Conservation (phyloP, 2,888 invertebrate genomes). For the Antheraea yamamai region DNA sequence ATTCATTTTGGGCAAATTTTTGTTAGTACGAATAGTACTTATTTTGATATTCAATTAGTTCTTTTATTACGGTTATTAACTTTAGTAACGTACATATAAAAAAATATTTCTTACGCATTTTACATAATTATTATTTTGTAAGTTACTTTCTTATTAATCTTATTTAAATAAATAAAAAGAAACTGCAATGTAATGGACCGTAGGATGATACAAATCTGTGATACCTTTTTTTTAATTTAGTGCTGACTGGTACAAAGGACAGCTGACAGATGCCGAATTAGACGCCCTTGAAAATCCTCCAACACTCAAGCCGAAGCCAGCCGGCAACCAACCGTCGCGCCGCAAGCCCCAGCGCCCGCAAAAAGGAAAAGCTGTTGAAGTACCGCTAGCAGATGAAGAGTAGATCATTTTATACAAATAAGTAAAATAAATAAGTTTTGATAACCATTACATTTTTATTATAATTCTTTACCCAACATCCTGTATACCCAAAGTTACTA, state of each 20-base stretch:
- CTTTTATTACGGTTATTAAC: too few species aligned
- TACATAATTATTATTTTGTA: too few species aligned
- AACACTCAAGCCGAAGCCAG: slow-evolving; percentile 82
- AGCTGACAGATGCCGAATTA: slow-evolving; percentile 89
- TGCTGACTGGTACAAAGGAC: slow-evolving; percentile 94
- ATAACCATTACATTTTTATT: slow-evolving; percentile 24
- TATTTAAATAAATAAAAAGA: too few species aligned
- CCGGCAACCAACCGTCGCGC: slow-evolving; percentile 67
- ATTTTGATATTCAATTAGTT: too few species aligned
- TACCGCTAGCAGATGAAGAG: slow-evolving; percentile 44
- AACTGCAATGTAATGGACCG: too few species aligned
- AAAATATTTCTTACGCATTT: too few species aligned
- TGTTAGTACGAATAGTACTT: too few species aligned
- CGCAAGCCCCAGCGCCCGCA: slow-evolving; percentile 73
- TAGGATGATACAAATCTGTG: not conserved
- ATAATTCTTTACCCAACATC: not conserved
- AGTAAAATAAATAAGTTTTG: slow-evolving; percentile 55
- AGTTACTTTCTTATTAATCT: too few species aligned
- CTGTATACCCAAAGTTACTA: not conserved
- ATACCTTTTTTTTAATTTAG: slow-evolving; percentile 65
- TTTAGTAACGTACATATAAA: too few species aligned
- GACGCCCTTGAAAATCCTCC: slow-evolving; percentile 91
- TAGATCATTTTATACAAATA: slow-evolving; percentile 50
- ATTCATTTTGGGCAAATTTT: too few species aligned
- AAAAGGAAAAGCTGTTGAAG: slow-evolving; percentile 56